Evolutionary conservation across 2,888 invertebrate species (phyloP).

Genomic region (Netelia inedita): DNA sequence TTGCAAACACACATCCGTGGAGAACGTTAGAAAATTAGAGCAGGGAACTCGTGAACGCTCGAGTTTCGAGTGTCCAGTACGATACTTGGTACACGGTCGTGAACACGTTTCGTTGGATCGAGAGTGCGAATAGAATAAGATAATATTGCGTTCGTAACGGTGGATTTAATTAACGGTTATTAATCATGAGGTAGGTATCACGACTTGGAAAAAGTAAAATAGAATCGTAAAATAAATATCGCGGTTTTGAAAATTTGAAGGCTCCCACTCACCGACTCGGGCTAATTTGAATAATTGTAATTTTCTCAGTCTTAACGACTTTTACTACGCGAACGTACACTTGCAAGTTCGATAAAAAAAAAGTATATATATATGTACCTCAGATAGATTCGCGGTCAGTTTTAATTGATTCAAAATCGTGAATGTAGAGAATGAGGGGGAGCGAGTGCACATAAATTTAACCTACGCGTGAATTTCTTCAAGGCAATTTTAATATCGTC

Average conservation of each 20-base stretch:
- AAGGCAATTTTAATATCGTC: too few relatives aligned
- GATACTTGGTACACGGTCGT: constrained; percentile 66
- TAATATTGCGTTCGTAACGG: constrained; percentile 1
- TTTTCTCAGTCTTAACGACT: too few relatives aligned
- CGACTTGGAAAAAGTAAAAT: too few relatives aligned
- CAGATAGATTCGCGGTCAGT: not conserved
- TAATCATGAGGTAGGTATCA: constrained; percentile 54
- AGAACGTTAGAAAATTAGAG: constrained; percentile 67
- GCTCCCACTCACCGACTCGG: too few relatives aligned
- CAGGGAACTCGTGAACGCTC: constrained; percentile 43
- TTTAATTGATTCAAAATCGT: not conserved
- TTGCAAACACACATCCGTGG: constrained; percentile 40
- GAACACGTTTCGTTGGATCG: constrained; percentile 47
- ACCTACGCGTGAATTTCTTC: not conserved
- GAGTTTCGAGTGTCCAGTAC: constrained; percentile 48
- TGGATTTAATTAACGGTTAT: constrained; percentile 39
- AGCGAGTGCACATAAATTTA: not conserved
- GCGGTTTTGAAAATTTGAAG: too few relatives aligned
- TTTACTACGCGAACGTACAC: too few relatives aligned
- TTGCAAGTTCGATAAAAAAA: too few relatives aligned
- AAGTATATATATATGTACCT: too few relatives aligned
- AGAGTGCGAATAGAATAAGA: constrained; percentile 18
- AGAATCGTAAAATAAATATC: too few relatives aligned
- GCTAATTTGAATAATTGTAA: too few relatives aligned
- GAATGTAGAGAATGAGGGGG: not conserved